Conservation (phyloP, 2,113 vertebrate genomes). For the Eclectus roratus region DNA sequence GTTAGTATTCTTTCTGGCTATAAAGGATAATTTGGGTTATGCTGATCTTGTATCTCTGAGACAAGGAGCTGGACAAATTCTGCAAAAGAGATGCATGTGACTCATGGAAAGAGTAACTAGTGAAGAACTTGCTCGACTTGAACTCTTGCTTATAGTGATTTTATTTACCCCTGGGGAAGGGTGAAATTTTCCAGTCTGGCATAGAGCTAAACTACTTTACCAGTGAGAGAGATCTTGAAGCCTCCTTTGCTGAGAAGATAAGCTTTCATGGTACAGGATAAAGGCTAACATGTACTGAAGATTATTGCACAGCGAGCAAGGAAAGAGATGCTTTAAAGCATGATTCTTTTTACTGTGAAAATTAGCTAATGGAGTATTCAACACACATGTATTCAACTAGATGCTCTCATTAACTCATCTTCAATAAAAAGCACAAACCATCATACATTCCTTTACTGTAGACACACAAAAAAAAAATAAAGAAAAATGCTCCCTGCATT, state of each 20-base stretch:
- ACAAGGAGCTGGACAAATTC: slow-evolving; percentile 18
- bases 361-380: background rate
- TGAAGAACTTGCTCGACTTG: slow-evolving; percentile 21
- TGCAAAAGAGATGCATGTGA: slow-evolving; percentile 1
- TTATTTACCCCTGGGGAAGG: slow-evolving; percentile 45
- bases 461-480: background rate
- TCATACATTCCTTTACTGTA: background rate
- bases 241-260: slow-evolving; percentile 35
- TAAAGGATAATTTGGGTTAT: background rate
- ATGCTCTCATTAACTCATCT: background rate
- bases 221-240: slow-evolving; percentile 8
- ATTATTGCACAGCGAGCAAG: background rate
- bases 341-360: background rate
- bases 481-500: background rate
- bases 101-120: slow-evolving; percentile 60
- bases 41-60: background rate
- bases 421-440: background rate
- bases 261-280: slow-evolving; percentile 1
- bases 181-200: slow-evolving; percentile 49
- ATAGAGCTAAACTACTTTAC: slow-evolving; percentile 56
- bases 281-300: background rate
- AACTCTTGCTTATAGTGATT: slow-evolving; percentile 40
- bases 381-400: background rate
- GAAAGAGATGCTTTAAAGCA: background rate
- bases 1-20: background rate